phyloP scores from a whole-genome alignment of 2,113 vertebrate species.

The Parus major region DNA sequence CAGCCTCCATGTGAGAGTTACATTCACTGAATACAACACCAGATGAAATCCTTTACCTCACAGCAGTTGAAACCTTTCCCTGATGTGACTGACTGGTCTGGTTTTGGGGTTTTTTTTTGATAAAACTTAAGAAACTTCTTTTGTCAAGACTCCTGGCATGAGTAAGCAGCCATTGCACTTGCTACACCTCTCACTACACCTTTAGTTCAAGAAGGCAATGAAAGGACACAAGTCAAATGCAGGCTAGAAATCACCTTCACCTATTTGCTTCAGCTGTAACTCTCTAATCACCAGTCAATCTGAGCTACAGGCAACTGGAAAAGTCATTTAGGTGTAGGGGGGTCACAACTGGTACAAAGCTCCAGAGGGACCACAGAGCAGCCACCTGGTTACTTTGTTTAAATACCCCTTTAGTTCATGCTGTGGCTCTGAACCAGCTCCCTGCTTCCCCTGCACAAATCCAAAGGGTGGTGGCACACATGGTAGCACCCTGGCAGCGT shows the following conservation, averaged over 20 bases:
- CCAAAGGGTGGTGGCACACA: background rate
- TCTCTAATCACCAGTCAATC: background rate
- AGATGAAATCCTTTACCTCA: background rate
- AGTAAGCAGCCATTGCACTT: background rate
- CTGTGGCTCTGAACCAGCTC: background rate
- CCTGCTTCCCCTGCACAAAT: background rate
- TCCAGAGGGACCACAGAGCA: background rate
- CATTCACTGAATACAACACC: background rate
- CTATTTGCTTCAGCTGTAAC: background rate
- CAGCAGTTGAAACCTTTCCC: background rate
- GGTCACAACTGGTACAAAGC: background rate
- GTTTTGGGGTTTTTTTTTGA: background rate
- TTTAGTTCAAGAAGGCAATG: background rate
- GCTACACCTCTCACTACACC: background rate
- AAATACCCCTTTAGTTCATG: background rate
- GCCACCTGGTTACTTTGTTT: background rate
- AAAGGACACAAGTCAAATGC: background rate
- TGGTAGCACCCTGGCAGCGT: fast-evolving
- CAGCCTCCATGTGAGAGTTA: background rate
- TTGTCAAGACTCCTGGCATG: background rate
- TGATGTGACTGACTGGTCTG: background rate
- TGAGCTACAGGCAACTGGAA: background rate
- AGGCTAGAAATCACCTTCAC: background rate
- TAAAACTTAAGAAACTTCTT: background rate
- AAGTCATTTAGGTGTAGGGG: background rate